Evolutionary conservation across 2,888 invertebrate genomes (phyloP).

Genomic region (Erebia ligea): DNA sequence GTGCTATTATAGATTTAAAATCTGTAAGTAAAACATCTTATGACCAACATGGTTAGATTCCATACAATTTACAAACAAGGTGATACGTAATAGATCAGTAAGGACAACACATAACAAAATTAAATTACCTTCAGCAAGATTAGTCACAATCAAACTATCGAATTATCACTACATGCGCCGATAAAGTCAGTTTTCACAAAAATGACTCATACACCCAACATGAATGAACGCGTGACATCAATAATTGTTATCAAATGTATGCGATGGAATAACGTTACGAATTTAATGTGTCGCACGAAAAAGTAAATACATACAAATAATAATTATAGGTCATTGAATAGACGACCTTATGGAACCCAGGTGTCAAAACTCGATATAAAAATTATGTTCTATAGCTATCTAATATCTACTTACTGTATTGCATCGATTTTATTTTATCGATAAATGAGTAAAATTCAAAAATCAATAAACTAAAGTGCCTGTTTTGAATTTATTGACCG

Average conservation of each 20-base stretch:
- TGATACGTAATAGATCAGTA: background rate
- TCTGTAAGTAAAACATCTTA: too few relatives aligned
- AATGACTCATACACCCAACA: constrained; percentile 31
- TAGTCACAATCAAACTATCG: constrained; percentile 25
- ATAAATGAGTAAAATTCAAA: too few relatives aligned
- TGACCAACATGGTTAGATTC: background rate
- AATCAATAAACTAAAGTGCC: too few relatives aligned
- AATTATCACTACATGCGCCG: constrained; percentile 14
- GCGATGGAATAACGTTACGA: background rate
- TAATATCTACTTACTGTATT: too few relatives aligned
- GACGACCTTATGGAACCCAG: background rate
- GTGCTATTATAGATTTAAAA: too few relatives aligned
- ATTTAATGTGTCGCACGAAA: background rate
- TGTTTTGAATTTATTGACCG: too few relatives aligned
- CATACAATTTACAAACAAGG: background rate
- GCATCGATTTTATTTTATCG: too few relatives aligned
- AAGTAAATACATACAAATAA: background rate
- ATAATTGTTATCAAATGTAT: constrained; percentile 32
- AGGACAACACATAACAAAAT: background rate
- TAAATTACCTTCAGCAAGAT: constrained; percentile 5
- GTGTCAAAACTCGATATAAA: background rate
- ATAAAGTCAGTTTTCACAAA: constrained; percentile 17
- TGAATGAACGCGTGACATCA: constrained; percentile 21
- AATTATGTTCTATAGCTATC: too few relatives aligned
- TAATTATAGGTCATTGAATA: too few relatives aligned